These are phyloP conservation scores for Poeciliopsis paucimaculata DNA, from an alignment of 2,797 vertebrate genomes.

Conservation along the genomic window DNA sequence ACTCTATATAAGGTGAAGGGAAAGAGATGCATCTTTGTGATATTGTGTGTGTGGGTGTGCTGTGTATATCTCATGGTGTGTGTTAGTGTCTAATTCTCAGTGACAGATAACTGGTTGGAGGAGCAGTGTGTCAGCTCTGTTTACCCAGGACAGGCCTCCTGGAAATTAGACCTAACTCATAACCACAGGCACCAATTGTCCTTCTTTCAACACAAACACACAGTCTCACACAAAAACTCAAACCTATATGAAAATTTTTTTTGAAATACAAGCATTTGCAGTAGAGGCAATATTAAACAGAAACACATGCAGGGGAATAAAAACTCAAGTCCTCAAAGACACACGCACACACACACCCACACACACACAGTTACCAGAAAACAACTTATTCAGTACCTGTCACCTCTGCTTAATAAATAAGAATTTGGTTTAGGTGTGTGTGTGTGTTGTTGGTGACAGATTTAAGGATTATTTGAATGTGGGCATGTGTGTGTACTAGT, in stretches of 20 bases:
- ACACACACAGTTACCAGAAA: constrained; percentile 46
- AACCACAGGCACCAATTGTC: constrained; percentile 79
- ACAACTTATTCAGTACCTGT: constrained; percentile 94
- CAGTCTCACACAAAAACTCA: background rate
- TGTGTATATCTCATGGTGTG: constrained; percentile 55
- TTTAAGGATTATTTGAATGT: constrained; percentile 68
- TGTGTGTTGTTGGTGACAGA: constrained; percentile 52
- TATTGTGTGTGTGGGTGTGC: constrained; percentile 2
- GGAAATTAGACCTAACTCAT: constrained; percentile 81
- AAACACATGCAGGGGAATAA: background rate
- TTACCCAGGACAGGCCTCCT: constrained; percentile 77
- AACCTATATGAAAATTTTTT: constrained; percentile 10
- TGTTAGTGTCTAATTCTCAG: constrained; percentile 70
- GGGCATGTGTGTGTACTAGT: constrained; percentile 74
- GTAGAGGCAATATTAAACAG: constrained; percentile 12
- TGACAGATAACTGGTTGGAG: constrained; percentile 73
- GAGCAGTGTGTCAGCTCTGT: constrained; percentile 76
- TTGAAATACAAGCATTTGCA: constrained; percentile 11
- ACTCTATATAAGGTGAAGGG: background rate
- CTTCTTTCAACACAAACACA: constrained; percentile 21
- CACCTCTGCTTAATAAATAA: constrained; percentile 99
- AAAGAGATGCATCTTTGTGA: background rate
- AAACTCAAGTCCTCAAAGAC: constrained; percentile 5
- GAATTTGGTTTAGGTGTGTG: constrained; percentile 88
- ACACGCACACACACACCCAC: background rate